Evolutionary conservation across 2,797 vertebrate species (phyloP).

Genomic region (Aplochiton taeniatus): DNA sequence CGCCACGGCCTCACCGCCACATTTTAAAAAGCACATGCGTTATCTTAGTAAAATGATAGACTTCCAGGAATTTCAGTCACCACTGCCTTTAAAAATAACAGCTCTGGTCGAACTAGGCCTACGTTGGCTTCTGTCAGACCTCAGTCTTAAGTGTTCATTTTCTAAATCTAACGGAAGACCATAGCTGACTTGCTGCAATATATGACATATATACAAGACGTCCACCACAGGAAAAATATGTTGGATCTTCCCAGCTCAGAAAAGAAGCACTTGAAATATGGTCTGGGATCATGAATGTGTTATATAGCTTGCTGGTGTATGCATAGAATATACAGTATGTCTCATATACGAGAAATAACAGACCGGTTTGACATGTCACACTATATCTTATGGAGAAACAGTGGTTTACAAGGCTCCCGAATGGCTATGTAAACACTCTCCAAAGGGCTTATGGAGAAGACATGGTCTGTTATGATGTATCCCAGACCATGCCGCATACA

Average conservation of each 20-base stretch:
- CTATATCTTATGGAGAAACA: constrained; percentile 16
- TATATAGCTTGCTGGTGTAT: too few relatives aligned
- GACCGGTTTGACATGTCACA: constrained; percentile 14
- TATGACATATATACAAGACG: constrained; percentile 22
- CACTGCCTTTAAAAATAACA: constrained; percentile 35
- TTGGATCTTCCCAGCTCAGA: neutral
- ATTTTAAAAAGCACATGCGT: constrained; percentile 60
- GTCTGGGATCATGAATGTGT: too few relatives aligned
- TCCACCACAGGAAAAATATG: neutral
- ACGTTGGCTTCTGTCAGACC: neutral
- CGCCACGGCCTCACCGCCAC: constrained; percentile 38
- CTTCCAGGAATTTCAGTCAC: constrained; percentile 48
- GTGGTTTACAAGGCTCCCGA: constrained; percentile 18
- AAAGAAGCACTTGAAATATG: neutral
- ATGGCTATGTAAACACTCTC: constrained; percentile 18
- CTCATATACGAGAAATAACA: neutral
- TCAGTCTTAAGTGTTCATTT: constrained; percentile 33
- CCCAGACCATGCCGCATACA: constrained; percentile 13
- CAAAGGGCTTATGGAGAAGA: constrained; percentile 1
- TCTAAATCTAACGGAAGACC: constrained; percentile 38
- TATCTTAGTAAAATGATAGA: constrained; percentile 65
- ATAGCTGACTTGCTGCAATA: constrained; percentile 4
- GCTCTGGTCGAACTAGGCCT: neutral
- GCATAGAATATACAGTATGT: too few relatives aligned
- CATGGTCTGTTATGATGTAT: neutral